Conservation (phyloP, 2,113 vertebrate genomes). For the Chloebia gouldiae region DNA sequence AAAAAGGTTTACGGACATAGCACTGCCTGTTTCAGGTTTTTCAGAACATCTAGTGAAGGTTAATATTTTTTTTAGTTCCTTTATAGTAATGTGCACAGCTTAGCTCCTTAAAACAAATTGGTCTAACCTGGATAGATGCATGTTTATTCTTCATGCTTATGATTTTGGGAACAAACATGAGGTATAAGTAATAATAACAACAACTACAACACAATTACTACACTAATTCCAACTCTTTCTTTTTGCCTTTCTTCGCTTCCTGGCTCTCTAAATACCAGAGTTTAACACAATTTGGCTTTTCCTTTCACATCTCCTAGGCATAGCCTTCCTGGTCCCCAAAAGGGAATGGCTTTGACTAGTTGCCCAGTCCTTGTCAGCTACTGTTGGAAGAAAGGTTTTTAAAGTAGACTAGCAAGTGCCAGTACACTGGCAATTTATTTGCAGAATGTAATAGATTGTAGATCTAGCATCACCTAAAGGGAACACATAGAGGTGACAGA, state of each 20-base stretch:
- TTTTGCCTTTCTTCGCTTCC: neutral
- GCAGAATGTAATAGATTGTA: neutral
- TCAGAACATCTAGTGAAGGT: neutral
- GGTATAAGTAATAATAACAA: neutral
- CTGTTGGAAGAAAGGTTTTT: constrained; percentile 6
- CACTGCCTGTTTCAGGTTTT: neutral
- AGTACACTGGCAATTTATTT: neutral
- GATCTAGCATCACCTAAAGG: constrained; percentile 26
- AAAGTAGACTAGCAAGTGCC: constrained; percentile 7
- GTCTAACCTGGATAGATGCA: neutral
- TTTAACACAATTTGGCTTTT: constrained; percentile 8
- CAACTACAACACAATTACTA: neutral
- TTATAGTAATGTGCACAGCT: neutral
- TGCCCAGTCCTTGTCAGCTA: constrained; percentile 36
- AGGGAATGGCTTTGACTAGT: neutral
- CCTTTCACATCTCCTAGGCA: neutral
- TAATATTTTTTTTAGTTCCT: neutral
- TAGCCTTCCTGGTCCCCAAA: neutral
- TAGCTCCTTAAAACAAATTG: neutral
- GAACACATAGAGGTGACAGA: neutral
- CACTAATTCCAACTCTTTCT: neutral
- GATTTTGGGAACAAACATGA: neutral
- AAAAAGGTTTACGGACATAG: neutral
- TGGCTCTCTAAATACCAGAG: neutral
- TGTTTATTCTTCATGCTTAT: neutral